Evolutionary conservation across 2,113 vertebrate species (phyloP).

Genomic region (Ageneiosus marmoratus): DNA sequence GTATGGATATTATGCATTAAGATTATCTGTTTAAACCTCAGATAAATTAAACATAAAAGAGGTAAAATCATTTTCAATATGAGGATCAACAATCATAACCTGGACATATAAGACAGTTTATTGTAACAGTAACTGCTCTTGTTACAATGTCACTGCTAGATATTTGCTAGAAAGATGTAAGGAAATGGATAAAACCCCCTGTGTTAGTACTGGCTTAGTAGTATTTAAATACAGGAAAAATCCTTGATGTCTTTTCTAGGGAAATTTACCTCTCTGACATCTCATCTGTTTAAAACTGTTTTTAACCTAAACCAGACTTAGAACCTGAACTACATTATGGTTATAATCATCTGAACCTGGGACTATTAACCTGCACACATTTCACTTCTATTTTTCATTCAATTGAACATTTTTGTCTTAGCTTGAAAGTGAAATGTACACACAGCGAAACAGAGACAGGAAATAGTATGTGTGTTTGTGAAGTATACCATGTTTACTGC

Average conservation of each 20-base stretch:
- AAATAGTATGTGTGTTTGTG: constrained; percentile 2
- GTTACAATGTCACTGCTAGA: background rate
- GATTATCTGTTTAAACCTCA: background rate
- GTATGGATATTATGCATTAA: no score
- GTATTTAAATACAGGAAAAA: background rate
- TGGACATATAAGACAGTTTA: background rate
- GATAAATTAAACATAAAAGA: background rate
- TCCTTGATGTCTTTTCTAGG: background rate
- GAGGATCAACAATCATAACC: background rate
- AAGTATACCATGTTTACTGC: background rate
- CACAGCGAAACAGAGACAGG: background rate
- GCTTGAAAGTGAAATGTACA: background rate
- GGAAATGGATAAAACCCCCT: background rate
- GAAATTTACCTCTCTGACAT: background rate
- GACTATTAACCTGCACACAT: background rate
- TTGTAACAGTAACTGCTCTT: background rate
- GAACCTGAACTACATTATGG: no score
- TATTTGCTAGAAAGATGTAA: background rate
- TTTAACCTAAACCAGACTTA: background rate
- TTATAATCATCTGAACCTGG: no score
- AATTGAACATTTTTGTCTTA: background rate
- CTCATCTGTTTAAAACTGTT: background rate
- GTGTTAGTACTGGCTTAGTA: background rate
- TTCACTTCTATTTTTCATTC: background rate
- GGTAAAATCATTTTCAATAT: background rate